Conservation (phyloP, 1,140 invertebrate species). For the Bombus terrestris region DNA sequence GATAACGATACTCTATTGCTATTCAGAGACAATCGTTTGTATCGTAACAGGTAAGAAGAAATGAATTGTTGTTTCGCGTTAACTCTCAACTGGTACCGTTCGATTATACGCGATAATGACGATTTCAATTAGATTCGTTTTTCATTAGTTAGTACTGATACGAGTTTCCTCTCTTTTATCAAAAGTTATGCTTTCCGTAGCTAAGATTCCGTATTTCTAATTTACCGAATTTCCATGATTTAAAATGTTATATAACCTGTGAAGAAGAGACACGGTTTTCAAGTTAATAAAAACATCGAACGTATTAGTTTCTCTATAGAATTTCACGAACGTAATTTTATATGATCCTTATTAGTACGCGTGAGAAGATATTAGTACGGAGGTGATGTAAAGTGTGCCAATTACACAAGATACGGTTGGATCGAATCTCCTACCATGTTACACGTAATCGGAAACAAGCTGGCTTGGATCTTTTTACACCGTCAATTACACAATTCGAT, state of each 20-base stretch:
- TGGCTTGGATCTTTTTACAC: constrained; percentile 6
- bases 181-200: no score
- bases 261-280: background rate
- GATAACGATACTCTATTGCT: background rate
- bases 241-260: background rate
- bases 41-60: background rate
- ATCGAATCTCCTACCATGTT: constrained; percentile 38
- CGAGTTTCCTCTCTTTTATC: no score
- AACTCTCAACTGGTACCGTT: background rate
- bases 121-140: no score
- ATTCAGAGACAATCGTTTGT: background rate
- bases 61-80: background rate
- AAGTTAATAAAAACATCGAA: background rate
- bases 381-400: constrained; percentile 50
- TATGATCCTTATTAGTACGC: constrained; percentile 31
- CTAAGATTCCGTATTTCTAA: background rate
- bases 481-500: constrained; percentile 26
- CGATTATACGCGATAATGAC: no score
- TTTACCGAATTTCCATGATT: background rate
- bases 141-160: no score
- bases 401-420: constrained; percentile 37
- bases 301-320: background rate
- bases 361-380: constrained; percentile 2
- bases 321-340: constrained; percentile 10
- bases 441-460: constrained; percentile 41